These are phyloP conservation scores for Pseudomyrmex concolor DNA, from an alignment of 1,140 invertebrate species.

Conservation along the genomic window DNA sequence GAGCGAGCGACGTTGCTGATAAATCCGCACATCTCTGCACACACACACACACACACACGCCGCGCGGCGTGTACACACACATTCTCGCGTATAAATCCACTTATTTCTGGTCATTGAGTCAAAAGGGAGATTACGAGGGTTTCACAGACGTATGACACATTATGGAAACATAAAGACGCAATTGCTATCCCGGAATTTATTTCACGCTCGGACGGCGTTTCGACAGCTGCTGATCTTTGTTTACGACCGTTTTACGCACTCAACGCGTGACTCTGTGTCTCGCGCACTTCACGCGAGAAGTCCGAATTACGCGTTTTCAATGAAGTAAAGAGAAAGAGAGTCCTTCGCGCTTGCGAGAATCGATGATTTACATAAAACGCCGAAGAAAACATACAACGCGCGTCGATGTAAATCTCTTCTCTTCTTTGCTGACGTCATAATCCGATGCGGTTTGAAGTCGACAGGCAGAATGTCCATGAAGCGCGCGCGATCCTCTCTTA, in stretches of 20 bases:
- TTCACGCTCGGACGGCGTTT: background rate
- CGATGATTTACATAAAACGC: conserved; percentile 22
- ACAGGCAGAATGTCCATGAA: background rate
- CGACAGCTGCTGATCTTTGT: conserved; percentile 6
- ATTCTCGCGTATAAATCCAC: no score
- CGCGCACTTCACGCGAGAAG: background rate
- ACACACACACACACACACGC: no score
- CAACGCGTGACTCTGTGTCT: no score
- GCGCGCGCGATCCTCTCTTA: background rate
- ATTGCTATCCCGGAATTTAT: conserved; percentile 9
- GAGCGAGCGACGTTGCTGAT: no score
- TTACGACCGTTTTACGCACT: conserved; percentile 8
- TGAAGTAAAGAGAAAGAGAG: background rate
- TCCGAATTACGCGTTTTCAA: background rate
- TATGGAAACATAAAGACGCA: background rate
- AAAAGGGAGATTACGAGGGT: no score
- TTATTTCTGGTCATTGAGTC: no score
- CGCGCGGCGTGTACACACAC: no score
- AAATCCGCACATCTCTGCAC: no score
- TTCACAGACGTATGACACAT: no score
- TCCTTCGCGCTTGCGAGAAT: background rate
- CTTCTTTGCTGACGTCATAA: conserved; percentile 25
- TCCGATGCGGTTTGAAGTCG: background rate
- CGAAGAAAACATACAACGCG: background rate
- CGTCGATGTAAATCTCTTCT: conserved; percentile 6